Evolutionary conservation across 2,113 vertebrate species (phyloP), one percentile per base, ranked within the genome.

Genomic region (Bombycilla garrulus): DNA sequence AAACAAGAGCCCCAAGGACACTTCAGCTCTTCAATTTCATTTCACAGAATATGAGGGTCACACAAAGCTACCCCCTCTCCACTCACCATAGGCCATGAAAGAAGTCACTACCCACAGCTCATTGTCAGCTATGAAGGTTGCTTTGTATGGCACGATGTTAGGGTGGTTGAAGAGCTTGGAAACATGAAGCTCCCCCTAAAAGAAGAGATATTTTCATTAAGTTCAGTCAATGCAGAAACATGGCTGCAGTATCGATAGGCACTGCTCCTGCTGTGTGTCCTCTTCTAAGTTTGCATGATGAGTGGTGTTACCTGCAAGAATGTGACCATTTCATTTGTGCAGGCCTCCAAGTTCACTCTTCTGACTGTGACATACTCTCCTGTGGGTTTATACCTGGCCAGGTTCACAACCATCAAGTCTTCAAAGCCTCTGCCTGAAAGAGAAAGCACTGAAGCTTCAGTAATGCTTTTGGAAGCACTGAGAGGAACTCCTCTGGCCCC

Each of bases 91-190:
- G 28, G 99, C 99, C 99, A 99, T 99, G 96, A 99, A 99, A 18
- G 99, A 98, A 2, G 99, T 99, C 91, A 99, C 99, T 28, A 99
- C 99, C 99, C 99, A 99, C 26, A 99, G 98, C 96, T 99, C 99
- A 22, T 99, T 99, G 94, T 99, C 98, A 36, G 99, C 98, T 91
- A 99, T 98, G 77, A 99, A 99, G 85, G 99, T 98, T 42, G 99
- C 99, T 98, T 98, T 99, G 96, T 99, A 99, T 14, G 99, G 99
- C 71, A 99, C 97, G 6, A 99, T 99, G 82, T 99, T 99, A 81
- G 98, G 97, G 80, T 99, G 99, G 95, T 97, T 99, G 97, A 99
- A 99, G 95, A 99, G 97, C 93, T 99, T 99, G 66, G 99, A 99
- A 94, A 99, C 99, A 23, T 99, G 99, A 73, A 99, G 98, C 71